Evolutionary conservation across 2,888 invertebrate genomes (phyloP).

Genomic region (Chirona hameri): DNA sequence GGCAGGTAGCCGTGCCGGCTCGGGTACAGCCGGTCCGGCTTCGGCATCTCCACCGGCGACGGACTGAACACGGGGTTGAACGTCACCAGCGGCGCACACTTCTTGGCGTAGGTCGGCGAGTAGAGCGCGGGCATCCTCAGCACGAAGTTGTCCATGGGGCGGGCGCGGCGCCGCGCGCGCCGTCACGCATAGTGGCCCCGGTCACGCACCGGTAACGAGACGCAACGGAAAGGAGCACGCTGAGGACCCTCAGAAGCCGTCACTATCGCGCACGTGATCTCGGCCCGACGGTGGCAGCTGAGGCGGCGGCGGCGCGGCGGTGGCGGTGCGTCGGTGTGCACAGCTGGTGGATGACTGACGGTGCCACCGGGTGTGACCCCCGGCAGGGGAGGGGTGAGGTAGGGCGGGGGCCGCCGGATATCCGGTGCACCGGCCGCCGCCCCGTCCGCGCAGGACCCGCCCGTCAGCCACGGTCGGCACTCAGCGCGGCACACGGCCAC

Average conservation of each 20-base stretch:
- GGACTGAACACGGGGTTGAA: conserved; percentile 13
- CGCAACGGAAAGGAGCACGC: neutral
- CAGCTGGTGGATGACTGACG: neutral
- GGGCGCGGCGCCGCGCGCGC: neutral
- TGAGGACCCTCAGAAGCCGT: neutral
- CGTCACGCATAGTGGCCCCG: neutral
- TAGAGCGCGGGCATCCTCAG: conserved; percentile 1
- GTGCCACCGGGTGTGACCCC: neutral
- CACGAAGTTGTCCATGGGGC: conserved; percentile 28
- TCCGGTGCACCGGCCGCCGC: neutral
- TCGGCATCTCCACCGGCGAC: neutral
- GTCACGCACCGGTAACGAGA: neutral
- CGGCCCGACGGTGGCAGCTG: neutral
- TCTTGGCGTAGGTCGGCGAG: neutral
- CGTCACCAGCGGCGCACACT: neutral
- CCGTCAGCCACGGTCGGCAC: too few relatives aligned
- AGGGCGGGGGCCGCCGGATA: conserved; percentile 6
- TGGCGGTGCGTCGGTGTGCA: neutral
- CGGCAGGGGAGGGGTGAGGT: neutral
- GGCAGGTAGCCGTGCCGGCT: neutral
- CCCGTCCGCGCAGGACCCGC: neutral
- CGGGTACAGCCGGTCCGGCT: neutral
- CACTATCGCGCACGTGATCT: neutral
- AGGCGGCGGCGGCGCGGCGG: neutral
- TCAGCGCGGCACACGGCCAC: too few relatives aligned